Base-by-base conservation (phyloP, 1,140 invertebrate genomes). In the Sarcophaga bullata region DNA sequence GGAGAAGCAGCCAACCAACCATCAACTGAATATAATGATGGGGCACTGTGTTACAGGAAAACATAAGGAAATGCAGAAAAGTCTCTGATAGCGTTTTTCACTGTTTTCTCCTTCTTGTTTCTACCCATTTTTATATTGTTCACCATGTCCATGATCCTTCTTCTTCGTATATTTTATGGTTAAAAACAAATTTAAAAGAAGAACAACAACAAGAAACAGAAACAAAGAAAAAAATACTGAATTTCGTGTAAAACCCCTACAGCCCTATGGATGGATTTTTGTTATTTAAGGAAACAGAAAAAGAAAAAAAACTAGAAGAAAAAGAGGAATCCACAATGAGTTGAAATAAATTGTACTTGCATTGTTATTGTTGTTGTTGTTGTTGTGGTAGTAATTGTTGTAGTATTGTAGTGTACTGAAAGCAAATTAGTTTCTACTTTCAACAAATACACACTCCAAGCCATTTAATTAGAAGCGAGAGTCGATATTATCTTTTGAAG, bases 31-130 rank as follows among this genome's bases (percentile, higher is more conserved):
- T 6, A 68, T 9, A 19, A 17, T 68, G 17, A 68, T 68, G 17
- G 62, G 17, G 62, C 62, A 68, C 62, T 68, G 62, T 68, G 17
- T 25, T 68, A 58, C 54, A 68, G 62, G n/a, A 25, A 68, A 68
- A 68, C 62, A 58, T n/a, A 68, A 68, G 62, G 62, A 68, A 68
- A 68, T 68, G 62, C 62, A 68, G 62, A 68, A 68, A 68, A 68
- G 8, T 68, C n/a, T 68, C 8, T 68, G 50, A 1, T 10, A 52
- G 13, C 50, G 50, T 52, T 13, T 13, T 52, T 52, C 25, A 3
- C 50, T 52, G 50, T 52, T 3, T 13, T 52, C 50, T 52, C 6
- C 50, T 68, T 68, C 8, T 68, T 68, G 15, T 68, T 25, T 68
- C 50, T 19, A 19, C 4, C n/a, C 54, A 13, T 58, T 58, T 58